A percentile compares a stretch with the other conserved stretches of the same genome.
Evolutionary conservation across 2,113 vertebrate genomes (phyloP).

Genomic region (Toxotes chatareus): DNA sequence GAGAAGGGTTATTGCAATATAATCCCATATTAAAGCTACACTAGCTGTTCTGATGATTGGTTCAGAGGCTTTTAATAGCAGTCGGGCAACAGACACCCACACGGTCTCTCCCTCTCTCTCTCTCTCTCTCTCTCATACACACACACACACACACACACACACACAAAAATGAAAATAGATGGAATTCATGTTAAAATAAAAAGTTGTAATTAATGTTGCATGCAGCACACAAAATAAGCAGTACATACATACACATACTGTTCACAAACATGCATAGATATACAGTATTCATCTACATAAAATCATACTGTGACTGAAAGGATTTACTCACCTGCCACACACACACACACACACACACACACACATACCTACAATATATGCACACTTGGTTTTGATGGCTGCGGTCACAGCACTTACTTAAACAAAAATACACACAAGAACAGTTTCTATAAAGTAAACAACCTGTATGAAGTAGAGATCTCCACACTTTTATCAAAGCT

Average conservation of each 20-base stretch:
- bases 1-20: conserved; percentile 71
- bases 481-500: conserved; percentile 16
- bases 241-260: conserved; percentile 2
- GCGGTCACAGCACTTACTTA: conserved; percentile 17
- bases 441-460: background rate
- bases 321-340: conserved; percentile 65
- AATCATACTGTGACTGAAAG: conserved; percentile 54
- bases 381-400: conserved; percentile 20
- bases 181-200: conserved; percentile 24
- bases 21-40: conserved; percentile 76
- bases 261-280: background rate
- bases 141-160: conserved; percentile 4
- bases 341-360: conserved; percentile 33
- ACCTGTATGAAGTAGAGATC: conserved; percentile 1
- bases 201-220: conserved; percentile 41
- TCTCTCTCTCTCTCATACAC: background rate
- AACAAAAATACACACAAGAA: conserved; percentile 8
- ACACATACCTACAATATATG: background rate
- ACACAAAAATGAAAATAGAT: conserved; percentile 5
- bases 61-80: conserved; percentile 67
- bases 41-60: conserved; percentile 52
- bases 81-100: conserved; percentile 4
- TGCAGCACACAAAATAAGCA: conserved; percentile 13
- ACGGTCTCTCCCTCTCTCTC: background rate
- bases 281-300: conserved; percentile 53